Base-by-base conservation (phyloP, 2,888 invertebrate genomes). In the Allophyes oxyacanthae region DNA sequence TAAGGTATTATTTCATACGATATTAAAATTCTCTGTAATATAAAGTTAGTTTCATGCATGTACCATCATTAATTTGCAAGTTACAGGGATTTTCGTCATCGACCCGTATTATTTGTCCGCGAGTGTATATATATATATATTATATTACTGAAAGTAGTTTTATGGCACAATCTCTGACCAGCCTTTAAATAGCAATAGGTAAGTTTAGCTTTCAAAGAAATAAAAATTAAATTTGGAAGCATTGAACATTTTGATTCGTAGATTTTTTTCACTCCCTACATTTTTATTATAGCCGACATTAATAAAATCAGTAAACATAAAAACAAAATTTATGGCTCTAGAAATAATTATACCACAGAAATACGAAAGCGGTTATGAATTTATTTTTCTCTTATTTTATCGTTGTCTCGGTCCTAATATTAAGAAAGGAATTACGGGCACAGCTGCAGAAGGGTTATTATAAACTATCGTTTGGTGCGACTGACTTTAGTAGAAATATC, bases 381-480 rank as follows among this genome's bases (percentile, higher is more conserved):
- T 54, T 64, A 41, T 70, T 64, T 68, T 73, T 54, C 53, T 49
- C 43, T 43, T 57, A 54, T 69, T 68, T 71, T 60, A 59, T 69
- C 64, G 50, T 57, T 55, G 74, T 73, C 64, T 54, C 49, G 54
- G 53, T 52, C 69, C 62, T 64, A 68, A 68, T 64, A 69, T 71
- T 61, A 64, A 61, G 57, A 53, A 57, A 50, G 44, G 57, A 60
- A 69, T 64, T 74, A 70, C 49, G 54, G 53, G 50, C 64, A 58
- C 71, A 71, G 71, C 74, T 71, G 71, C 57, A 53, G 42, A 64
- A 70, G 72, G 65, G 65, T 66, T 66, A 66, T 66, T 71, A 66
- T 71, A 66, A 66, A 66, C 65, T 66, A 71, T 66, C 34, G 46
- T 66, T 64, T 42, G 55, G 64, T 46, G 48, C 71, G 57, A 25